These are phyloP conservation scores for Callopanchax toddi DNA, from an alignment of 2,113 vertebrate genomes.

Conservation along the genomic window DNA sequence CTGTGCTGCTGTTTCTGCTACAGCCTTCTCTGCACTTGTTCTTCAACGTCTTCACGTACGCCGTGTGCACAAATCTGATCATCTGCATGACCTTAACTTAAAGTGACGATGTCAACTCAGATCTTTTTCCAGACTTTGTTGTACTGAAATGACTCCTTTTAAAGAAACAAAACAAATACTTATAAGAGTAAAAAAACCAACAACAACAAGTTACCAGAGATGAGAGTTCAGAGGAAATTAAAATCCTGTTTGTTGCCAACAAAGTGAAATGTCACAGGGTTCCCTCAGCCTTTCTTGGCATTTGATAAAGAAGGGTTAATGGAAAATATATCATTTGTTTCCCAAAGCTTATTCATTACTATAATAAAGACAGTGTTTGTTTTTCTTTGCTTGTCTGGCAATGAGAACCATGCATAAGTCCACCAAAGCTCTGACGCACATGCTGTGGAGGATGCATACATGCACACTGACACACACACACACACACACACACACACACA, in stretches of 20 bases:
- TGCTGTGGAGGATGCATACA: conserved; percentile 32
- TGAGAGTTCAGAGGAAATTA: conserved; percentile 17
- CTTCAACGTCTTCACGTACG: conserved; percentile 2
- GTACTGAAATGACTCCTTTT: conserved; percentile 7
- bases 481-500: no score
- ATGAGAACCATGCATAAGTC: conserved; percentile 25
- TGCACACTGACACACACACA: conserved; percentile 30
- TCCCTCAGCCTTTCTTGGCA: conserved; percentile 65
- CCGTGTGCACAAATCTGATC: conserved; percentile 7
- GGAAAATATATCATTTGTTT: conserved; percentile 62
- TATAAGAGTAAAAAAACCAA: no score
- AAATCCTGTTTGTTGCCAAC: conserved; percentile 42
- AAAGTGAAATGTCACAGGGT: conserved; percentile 72
- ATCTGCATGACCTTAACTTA: conserved; percentile 20
- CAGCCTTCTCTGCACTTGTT: conserved; percentile 8
- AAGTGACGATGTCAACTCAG: conserved; percentile 28
- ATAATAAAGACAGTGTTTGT: conserved; percentile 69
- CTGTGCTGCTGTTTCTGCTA: conserved; percentile 20
- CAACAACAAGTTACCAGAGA: conserved; percentile 26
- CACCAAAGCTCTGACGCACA: conserved; percentile 34
- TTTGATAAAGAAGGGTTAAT: conserved; percentile 53
- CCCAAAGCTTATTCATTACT: conserved; percentile 66
- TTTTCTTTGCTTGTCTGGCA: conserved; percentile 56
- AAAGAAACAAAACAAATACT: no score
- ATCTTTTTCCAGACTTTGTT: conserved; percentile 28